phyloP scores from a whole-genome alignment of 2,797 vertebrate species.

The Lateolabrax maculatus region DNA sequence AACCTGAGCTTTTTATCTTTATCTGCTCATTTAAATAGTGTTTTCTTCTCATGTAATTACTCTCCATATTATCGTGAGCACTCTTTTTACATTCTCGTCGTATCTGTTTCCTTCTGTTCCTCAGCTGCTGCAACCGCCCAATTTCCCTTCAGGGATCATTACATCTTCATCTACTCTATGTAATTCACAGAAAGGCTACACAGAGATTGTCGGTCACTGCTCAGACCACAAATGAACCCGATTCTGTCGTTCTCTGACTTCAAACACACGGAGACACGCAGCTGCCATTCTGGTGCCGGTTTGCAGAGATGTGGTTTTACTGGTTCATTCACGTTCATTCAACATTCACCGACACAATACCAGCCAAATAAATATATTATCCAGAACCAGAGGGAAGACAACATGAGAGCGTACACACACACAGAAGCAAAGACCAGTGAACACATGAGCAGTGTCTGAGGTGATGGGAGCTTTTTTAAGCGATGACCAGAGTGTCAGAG shows the following conservation, averaged over 20 bases:
- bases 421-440: background rate
- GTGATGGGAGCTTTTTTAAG: background rate
- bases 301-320: background rate
- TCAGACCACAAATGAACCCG: conserved; percentile 13
- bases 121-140: conserved; percentile 29
- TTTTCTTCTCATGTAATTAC: conserved; percentile 35
- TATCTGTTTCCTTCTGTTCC: conserved; percentile 18
- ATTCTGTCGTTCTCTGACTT: conserved; percentile 15
- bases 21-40: conserved; percentile 7
- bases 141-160: conserved; percentile 57
- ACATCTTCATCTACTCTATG: conserved; percentile 42
- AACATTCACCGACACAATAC: background rate
- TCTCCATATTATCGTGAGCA: conserved; percentile 12
- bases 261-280: background rate
- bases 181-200: conserved; percentile 7
- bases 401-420: background rate
- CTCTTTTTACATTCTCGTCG: conserved; percentile 18
- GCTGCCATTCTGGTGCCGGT: background rate
- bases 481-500: conserved; percentile 21
- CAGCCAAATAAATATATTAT: conserved; percentile 2
- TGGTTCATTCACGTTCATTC: too few species aligned
- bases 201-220: background rate
- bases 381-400: background rate
- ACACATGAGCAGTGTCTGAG: background rate
- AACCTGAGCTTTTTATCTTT: background rate